Evolutionary conservation across 2,888 invertebrate species (phyloP).

Genomic region (Dastarcus helophoroides): DNA sequence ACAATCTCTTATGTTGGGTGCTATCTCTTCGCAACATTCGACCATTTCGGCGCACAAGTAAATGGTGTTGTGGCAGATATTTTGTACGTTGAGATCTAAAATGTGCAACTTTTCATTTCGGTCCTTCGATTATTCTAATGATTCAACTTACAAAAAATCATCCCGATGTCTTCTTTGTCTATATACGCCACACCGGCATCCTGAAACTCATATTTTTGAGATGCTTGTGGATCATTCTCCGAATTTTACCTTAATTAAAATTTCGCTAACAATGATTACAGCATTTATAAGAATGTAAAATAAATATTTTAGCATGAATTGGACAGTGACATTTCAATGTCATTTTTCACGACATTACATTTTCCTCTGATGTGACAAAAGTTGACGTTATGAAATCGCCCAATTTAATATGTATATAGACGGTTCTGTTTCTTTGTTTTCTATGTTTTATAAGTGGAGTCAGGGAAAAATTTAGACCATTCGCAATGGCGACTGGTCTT

Average conservation of each 20-base stretch:
- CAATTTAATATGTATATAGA: no score
- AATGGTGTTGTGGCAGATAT: slow-evolving; percentile 4
- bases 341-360: no score
- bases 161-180: slow-evolving; percentile 23
- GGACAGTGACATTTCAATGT: slow-evolving; percentile 19
- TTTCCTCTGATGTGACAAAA: no score
- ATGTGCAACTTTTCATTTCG: no score
- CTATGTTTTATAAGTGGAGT: no score
- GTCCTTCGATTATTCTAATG: no score
- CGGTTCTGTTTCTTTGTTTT: no score
- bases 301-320: slow-evolving; percentile 20
- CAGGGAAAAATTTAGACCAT: no score
- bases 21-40: slow-evolving; percentile 28
- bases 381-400: no score
- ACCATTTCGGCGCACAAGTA: slow-evolving; percentile 26
- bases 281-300: slow-evolving; percentile 18
- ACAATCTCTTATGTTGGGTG: slow-evolving; percentile 23
- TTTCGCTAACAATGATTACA: slow-evolving; percentile 16
- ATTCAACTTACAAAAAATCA: slow-evolving; percentile 26
- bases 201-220: slow-evolving; percentile 14
- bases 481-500: no score
- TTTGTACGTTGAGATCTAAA: slow-evolving; percentile 1
- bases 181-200: slow-evolving; percentile 22
- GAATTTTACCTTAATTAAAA: slow-evolving; percentile 17
- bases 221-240: not conserved